phyloP scores from a whole-genome alignment of 2,888 invertebrate species.

The Nemapogon koenigi region DNA sequence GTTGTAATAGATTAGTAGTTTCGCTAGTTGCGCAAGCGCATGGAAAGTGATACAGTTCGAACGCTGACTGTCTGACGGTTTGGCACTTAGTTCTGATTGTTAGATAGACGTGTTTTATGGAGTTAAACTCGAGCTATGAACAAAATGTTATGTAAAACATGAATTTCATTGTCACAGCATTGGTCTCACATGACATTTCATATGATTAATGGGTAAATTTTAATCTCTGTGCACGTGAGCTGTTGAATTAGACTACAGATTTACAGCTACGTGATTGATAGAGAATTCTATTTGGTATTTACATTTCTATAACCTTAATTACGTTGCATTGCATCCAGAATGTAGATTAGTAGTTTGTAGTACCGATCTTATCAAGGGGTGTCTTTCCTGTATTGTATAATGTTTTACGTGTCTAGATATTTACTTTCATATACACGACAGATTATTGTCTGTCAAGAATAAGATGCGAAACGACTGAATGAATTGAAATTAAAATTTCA shows the following conservation, averaged over 20 bases:
- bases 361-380: no score
- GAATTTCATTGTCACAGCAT: conserved; percentile 7
- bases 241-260: not conserved
- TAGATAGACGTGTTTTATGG: conserved; percentile 3
- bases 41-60: conserved; percentile 14
- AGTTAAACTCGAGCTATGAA: not conserved
- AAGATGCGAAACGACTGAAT: no score
- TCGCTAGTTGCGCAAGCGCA: conserved; percentile 11
- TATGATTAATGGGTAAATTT: conserved; percentile 9
- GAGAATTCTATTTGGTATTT: no score
- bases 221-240: conserved; percentile 3
- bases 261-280: no score
- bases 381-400: no score
- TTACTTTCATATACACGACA: no score
- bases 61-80: not conserved
- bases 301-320: no score
- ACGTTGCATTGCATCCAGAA: no score
- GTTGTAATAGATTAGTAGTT: conserved; percentile 1
- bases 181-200: conserved; percentile 8
- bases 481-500: no score
- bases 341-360: no score
- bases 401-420: no score
- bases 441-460: no score
- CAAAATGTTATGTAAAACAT: not conserved
- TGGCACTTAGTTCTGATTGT: conserved; percentile 3